Base-by-base conservation (phyloP, 2,797 vertebrate genomes). In the Petrocephalus sullivani region DNA sequence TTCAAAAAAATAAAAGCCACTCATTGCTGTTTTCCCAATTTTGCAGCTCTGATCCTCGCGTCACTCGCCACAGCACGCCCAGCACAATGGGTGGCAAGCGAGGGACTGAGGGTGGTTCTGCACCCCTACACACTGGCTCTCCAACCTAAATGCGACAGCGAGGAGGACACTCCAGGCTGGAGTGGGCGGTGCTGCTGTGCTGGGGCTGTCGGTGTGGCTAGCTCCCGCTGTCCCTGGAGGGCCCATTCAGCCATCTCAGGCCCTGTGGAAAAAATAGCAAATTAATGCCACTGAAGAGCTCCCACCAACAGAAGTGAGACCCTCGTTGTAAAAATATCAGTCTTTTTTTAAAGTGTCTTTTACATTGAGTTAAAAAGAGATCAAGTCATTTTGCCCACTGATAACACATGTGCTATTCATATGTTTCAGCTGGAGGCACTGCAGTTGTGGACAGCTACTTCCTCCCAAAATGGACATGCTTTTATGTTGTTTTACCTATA, bases 261-360 rank as follows among this genome's bases (percentile, higher is more conserved):
- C 92, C 87, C 90, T 93, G 92, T 93, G 92, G 89, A 93, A 95
- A 64, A 96, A 96, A 96, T 95, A 94, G 94, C 93, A 94, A 95
- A 95, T 95, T 94, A 95, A 96, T 96, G 94, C 94, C 92, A 95
- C 91, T 96, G 95, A 95, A 96, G 96, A 90, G 93, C 91, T 90
- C 91, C 93, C 93, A 90, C 94, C 94, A 92, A 93, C 93, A 92
- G 93, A 93, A 94, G 94, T 91, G 89, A 81, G 91, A 93, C 91
- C 94, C 94, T 95, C 91, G 89, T 94, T 95, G 94, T 91, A 92
- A 88, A 94, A 91, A 95, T 91, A 93, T 91, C 88, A 87, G 89
- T 91, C 91, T 91, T 92, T 89, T 88, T 85, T 86, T 23, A 49
- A 87, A 78, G 53, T 56, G 86, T 87, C 14, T 89, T 89, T 87